phyloP scores from a whole-genome alignment of 2,888 invertebrate species.

The Halictus quadricinctus region DNA sequence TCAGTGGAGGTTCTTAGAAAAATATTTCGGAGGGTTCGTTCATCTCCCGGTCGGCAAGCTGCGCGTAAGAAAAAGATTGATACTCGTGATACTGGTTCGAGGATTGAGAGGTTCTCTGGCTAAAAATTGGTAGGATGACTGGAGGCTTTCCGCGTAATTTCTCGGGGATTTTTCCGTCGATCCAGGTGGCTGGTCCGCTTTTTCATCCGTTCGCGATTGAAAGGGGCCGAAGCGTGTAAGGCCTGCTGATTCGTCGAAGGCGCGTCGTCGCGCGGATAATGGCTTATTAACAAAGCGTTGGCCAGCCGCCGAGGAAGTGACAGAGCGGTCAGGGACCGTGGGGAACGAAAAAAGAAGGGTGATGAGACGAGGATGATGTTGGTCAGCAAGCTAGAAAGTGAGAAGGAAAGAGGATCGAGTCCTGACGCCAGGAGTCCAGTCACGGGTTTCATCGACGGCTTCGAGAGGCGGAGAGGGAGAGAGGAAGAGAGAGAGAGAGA shows the following conservation, averaged over 20 bases:
- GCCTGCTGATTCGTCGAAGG: conserved; percentile 54
- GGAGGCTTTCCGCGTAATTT: conserved; percentile 18
- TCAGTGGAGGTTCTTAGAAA: too few relatives aligned
- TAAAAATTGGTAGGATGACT: not conserved
- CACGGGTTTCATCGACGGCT: conserved; percentile 70
- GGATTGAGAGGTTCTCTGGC: not conserved
- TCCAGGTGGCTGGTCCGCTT: conserved; percentile 29
- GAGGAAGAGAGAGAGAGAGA: not conserved
- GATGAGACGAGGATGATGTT: conserved; percentile 6
- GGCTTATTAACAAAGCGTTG: conserved; percentile 74
- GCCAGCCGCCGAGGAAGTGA: conserved; percentile 63
- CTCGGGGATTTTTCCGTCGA: conserved; percentile 32
- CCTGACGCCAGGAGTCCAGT: conserved; percentile 68
- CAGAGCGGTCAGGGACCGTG: conserved; percentile 47
- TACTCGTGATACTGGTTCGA: not conserved
- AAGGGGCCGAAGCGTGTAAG: conserved; percentile 52
- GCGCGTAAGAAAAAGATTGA: not conserved
- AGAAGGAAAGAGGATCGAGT: conserved; percentile 40
- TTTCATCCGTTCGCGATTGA: conserved; percentile 54
- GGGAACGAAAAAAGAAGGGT: conserved; percentile 35
- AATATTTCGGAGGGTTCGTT: too few relatives aligned
- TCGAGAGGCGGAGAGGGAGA: conserved; percentile 43
- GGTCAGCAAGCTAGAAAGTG: conserved; percentile 8
- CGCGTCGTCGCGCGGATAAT: conserved; percentile 68
- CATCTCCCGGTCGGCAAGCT: too few relatives aligned